Evolutionary conservation across 2,888 invertebrate genomes (phyloP).

Genomic region (Drosophila nigricruria): DNA sequence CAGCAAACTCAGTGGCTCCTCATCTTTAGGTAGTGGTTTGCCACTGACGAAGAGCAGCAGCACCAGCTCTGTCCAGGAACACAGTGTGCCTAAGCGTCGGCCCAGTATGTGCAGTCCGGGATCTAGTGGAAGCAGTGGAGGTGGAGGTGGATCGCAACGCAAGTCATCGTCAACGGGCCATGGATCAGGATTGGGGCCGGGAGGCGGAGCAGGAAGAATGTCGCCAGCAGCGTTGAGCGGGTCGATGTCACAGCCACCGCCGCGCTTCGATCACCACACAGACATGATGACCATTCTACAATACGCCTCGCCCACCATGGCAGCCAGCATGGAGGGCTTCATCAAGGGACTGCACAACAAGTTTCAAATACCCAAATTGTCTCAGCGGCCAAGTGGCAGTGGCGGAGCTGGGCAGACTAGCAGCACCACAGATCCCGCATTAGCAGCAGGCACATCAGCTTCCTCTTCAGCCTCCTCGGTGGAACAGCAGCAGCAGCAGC

Average conservation of each 20-base stretch:
- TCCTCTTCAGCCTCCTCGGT: slow-evolving; percentile 26
- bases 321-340: slow-evolving; percentile 89
- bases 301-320: slow-evolving; percentile 87
- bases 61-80: slow-evolving; percentile 81
- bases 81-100: slow-evolving; percentile 56
- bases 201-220: not conserved
- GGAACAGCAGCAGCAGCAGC: slow-evolving; percentile 25
- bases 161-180: slow-evolving; percentile 31
- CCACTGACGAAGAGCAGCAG: slow-evolving; percentile 83
- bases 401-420: slow-evolving; percentile 29
- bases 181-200: slow-evolving; percentile 2
- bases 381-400: slow-evolving; percentile 85
- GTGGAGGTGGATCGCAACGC: slow-evolving; percentile 34
- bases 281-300: slow-evolving; percentile 87
- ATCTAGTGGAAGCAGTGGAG: slow-evolving; percentile 23
- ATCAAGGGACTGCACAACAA: slow-evolving; percentile 92
- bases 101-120: slow-evolving; percentile 67
- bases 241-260: slow-evolving; percentile 79
- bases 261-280: slow-evolving; percentile 81
- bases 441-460: slow-evolving; percentile 8
- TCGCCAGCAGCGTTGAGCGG: slow-evolving; percentile 46
- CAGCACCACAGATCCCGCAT: slow-evolving; percentile 35
- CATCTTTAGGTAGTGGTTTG: slow-evolving; percentile 58
- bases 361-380: slow-evolving; percentile 94
- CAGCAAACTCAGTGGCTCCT: slow-evolving; percentile 68